A percentile compares a stretch with the other conserved stretches of the same genome.
Evolutionary conservation across 1,140 invertebrate genomes (phyloP).

Genomic region (Zaprionus kolodkinae): DNA sequence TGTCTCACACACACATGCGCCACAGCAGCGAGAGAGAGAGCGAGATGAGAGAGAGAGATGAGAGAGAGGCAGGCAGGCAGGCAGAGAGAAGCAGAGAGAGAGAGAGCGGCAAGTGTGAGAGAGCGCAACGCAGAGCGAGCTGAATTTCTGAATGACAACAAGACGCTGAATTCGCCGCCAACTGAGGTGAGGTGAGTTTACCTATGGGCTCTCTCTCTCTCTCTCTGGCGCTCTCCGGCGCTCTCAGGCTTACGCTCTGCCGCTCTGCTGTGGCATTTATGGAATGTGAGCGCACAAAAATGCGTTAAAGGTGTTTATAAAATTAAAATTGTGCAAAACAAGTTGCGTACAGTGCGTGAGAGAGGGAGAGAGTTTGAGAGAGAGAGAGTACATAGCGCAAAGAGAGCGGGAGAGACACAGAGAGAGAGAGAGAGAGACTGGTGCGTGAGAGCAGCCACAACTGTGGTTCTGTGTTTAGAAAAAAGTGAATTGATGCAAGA

Average conservation of each 20-base stretch:
- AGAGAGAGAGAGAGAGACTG: slow-evolving; percentile 2
- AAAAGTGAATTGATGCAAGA: slow-evolving; percentile 76
- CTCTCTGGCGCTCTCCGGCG: slow-evolving; percentile 15
- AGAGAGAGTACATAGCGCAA: background rate
- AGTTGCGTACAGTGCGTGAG: slow-evolving; percentile 60
- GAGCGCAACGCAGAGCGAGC: slow-evolving; percentile 13
- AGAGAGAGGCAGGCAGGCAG: slow-evolving; percentile 17
- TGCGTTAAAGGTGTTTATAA: slow-evolving; percentile 83
- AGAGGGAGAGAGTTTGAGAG: slow-evolving; percentile 24
- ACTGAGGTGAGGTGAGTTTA: slow-evolving; percentile 61
- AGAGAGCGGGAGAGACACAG: slow-evolving; percentile 6
- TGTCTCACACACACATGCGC: slow-evolving; percentile 59
- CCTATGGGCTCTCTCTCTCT: slow-evolving; percentile 3
- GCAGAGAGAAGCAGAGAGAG: slow-evolving; percentile 24
- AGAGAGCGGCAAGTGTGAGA: slow-evolving; percentile 1
- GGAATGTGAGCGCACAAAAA: slow-evolving; percentile 82
- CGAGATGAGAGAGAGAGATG: slow-evolving; percentile 13
- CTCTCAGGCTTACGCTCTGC: slow-evolving; percentile 2
- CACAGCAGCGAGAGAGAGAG: slow-evolving; percentile 19
- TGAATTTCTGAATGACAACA: slow-evolving; percentile 75
- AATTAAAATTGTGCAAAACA: slow-evolving; percentile 83
- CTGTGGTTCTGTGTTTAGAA: slow-evolving; percentile 58
- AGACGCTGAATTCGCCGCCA: slow-evolving; percentile 50
- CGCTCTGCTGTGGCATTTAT: slow-evolving; percentile 66
- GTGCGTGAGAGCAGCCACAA: slow-evolving; percentile 34